Base-by-base conservation (phyloP, 2,888 invertebrate genomes). In the Meghimatium bilineatum region DNA sequence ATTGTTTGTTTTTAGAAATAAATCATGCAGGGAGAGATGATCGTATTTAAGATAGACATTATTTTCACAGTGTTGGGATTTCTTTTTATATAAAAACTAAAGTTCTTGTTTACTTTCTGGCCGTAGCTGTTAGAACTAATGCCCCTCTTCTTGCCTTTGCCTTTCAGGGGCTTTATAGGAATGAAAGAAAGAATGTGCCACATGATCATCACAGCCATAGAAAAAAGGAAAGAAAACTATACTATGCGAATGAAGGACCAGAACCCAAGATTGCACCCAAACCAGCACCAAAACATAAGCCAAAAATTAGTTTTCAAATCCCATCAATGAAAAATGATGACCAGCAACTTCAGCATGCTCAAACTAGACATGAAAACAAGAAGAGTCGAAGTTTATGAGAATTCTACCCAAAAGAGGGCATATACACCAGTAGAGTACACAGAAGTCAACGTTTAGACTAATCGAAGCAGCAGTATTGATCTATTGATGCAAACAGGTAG, bases 81-180 rank as follows among this genome's bases (percentile, higher is more conserved):
- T n/a, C 10, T 3, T 56, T 77, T 77, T 2, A 77, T 20, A 77
- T 29, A 60, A 56, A n/a, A 32, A 60, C 5, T 60, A 60, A 32
- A 63, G 17, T 63, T 3, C n/a, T 63, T 2, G 3, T n/a, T 63
- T 26, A 63, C 60, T n/a, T n/a, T 63, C 12, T 5, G 12, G 29
- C 2, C 6, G 23, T 29, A 34, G 34, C 34, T 29, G 34, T 34
- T 29, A 67, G 71, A 38, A 71, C 44, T 80, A 71, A 80, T 52
- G 23, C 10, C 29, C 32, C 38, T 56, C 14, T 80, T 80, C 80
- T 80, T 80, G 80, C 80, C 69, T 80, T 69, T 80, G 80, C 80
- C 80, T 80, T 80, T 80, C 80, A 80, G 80, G 71, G 71, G 49
- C 52, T 32, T 29, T 52, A 38, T 29, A 14, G 12, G 20, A 26